Evolutionary conservation across 64 coral and sea anemone genomes (phyloP), one percentile per base, ranked within the genome.

Genomic region (Dendronephthya gigantea): DNA sequence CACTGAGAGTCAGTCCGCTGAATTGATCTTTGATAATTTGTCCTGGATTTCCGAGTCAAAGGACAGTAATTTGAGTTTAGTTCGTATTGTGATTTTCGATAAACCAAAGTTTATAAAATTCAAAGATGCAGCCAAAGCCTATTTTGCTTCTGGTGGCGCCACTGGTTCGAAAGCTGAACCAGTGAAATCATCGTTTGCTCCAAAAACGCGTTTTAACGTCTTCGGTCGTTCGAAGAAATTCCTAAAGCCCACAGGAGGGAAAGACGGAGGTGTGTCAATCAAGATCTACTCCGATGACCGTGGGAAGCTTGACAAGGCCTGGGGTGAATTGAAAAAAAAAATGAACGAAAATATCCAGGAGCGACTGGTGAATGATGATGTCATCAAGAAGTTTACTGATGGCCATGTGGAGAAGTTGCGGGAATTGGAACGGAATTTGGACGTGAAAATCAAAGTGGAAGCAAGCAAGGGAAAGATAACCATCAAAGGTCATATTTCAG

Each of bases 11-110:
- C 39, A 89, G 5, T 92, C 91, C 0, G 91, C 91, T 49, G 40
- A 66, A 0, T 52, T 88, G n/a, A 89, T 89, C n/a, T 88, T 89
- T 7, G 83, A 84, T 45, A 88, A 87, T 39, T 84, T 92, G 34
- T 35, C 7, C 32, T 74, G 69, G 25, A 62, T 62, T n/a, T 15
- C 55, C 8, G 55, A 27, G 55, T 27, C 4, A 7, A 27, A 27
- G 25, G 25, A 22, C 6, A 7, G 17, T 7, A 62, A 7, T 62
- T 62, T 62, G 6, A 62, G 25, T 27, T 16, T 62, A 62, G 55
- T 62, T 7, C 55, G 55, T 7, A 62, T 62, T 22, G 55, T 62
- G 10, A 62, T 62, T 62, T 62, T 62, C 55, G 55, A 62, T 0
- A 62, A n/a, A 62, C 19, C 55, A 22, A 62, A 62, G 55, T 62